A percentile compares a stretch with the other conserved stretches of the same genome.
Conservation (phyloP, 2,797 vertebrate species). For the Florisuga fusca region DNA sequence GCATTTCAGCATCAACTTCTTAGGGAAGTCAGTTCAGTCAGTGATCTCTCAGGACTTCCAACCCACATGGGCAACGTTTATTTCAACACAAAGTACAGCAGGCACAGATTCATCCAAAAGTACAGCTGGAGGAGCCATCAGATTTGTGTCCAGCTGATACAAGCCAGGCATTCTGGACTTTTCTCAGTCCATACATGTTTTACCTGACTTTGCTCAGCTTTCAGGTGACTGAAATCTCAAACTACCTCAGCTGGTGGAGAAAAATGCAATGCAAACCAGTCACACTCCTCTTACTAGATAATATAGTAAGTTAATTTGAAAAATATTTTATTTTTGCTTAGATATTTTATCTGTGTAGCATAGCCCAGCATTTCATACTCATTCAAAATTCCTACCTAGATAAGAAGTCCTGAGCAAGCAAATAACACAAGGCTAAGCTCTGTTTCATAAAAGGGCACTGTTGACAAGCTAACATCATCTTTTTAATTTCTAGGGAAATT, state of each 20-base stretch:
- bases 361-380: background rate
- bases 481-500: background rate
- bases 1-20: background rate
- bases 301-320: background rate
- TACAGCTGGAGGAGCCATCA: constrained; percentile 61
- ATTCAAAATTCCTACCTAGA: background rate
- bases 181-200: background rate
- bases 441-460: background rate
- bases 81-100: constrained; percentile 17
- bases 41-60: background rate
- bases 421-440: background rate
- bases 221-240: background rate
- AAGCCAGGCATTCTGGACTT: constrained; percentile 39
- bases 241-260: background rate
- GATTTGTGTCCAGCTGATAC: constrained; percentile 9
- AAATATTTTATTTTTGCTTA: background rate
- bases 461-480: background rate
- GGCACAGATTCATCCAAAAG: constrained; percentile 31
- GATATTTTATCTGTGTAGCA: background rate
- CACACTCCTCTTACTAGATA: background rate
- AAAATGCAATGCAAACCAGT: background rate
- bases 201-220: constrained; percentile 2
- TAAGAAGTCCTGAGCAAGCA: background rate
- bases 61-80: constrained; percentile 23
- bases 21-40: background rate